Evolutionary conservation across 2,113 vertebrate species (phyloP).

Genomic region (Athene noctua): DNA sequence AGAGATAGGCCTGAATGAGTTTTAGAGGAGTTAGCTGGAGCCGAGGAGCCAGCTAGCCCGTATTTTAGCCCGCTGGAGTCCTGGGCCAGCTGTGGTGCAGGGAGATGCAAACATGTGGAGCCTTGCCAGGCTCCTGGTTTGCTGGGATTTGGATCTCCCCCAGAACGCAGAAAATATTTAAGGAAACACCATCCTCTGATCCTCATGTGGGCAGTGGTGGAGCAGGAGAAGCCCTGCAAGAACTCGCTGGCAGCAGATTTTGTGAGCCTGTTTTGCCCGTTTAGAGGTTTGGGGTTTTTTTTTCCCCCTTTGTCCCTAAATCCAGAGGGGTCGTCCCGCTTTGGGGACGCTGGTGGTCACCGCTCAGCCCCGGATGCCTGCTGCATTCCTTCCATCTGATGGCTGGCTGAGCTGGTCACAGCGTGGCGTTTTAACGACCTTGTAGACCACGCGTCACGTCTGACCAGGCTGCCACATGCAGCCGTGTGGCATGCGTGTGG

Average conservation of each 20-base stretch:
- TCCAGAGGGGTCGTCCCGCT: not conserved
- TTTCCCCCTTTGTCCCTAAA: not conserved
- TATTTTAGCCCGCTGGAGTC: not conserved
- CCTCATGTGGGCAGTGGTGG: not conserved
- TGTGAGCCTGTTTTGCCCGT: not conserved
- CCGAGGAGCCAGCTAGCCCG: rapidly evolving
- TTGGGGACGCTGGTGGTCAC: rapidly evolving
- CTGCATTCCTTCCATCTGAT: not conserved
- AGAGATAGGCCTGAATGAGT: rapidly evolving
- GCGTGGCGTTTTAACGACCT: not conserved
- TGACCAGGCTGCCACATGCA: not conserved
- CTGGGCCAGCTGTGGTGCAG: not conserved
- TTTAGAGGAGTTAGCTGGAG: rapidly evolving
- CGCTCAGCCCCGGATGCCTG: not conserved
- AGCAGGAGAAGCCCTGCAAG: not conserved
- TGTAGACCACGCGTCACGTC: not conserved
- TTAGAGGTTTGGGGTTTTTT: not conserved
- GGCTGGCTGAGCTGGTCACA: not conserved
- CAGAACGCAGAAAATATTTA: not conserved
- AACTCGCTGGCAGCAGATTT: not conserved
- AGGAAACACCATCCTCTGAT: not conserved
- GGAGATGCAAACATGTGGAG: not conserved
- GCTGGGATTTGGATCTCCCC: not conserved
- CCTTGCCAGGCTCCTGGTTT: not conserved
- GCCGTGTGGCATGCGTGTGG: not conserved